Base-by-base conservation (phyloP, 2,113 vertebrate genomes). In the Etia nguti region DNA sequence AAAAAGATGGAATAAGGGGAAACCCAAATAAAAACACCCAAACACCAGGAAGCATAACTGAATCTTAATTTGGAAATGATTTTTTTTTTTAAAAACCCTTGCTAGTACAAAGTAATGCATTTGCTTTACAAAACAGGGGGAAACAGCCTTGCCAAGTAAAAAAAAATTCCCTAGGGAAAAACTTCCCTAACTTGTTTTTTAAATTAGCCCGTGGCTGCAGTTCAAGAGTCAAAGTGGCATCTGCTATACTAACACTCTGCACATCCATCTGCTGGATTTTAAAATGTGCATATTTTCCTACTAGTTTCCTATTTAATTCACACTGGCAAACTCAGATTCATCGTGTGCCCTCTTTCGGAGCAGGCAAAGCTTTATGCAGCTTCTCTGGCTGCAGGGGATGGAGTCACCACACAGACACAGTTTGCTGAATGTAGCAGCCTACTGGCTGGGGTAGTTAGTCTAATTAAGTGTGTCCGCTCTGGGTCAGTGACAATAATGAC, bases 401-500 rank as follows among this genome's bases (percentile, higher is more conserved):
- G 57, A 57, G 36, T 52, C 31, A 80, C 62, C 43, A 83, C 46
- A 56, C 68, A 82, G 38, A 83, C 41, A 81, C 79, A 57, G 12
- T 43, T 81, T 36, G 55, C 77, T 83, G 60, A 88, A 82, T 81
- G 79, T 73, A 79, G 81, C 62, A 82, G 83, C 55, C 52, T 54
- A 80, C 83, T 82, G 75, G 60, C 80, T 82, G 48, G 31, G 20
- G 26, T 82, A 80, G 86, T 86, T 89, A 86, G 80, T 82, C 84
- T 86, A 89, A 92, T 91, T 90, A 92, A 90, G 79, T 88, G 80
- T 90, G 56, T 87, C 84, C 31, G 26, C 83, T 84, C 62, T 83
- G 80, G 85, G 82, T 93, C 91, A 93, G 68, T 70, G 81, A 59
- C 84, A 50, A 34, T 89, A 88, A 90, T 82, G 91, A 83, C 60